Evolutionary conservation across 2,113 vertebrate genomes (phyloP).

Genomic region (Neodontobutis hainanensis): DNA sequence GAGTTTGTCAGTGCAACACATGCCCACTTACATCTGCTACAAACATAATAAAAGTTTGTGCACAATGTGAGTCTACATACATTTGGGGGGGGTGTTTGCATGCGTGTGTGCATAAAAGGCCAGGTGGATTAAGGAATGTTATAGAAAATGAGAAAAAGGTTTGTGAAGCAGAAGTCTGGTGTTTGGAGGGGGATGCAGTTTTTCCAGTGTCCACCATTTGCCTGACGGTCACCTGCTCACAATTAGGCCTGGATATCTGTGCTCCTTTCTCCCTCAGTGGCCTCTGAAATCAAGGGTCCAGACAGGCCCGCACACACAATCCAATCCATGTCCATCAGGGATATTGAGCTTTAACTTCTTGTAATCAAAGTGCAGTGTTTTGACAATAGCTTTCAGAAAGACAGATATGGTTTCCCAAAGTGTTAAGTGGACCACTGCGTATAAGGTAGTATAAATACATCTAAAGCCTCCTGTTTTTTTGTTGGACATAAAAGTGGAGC

Average conservation of each 20-base stretch:
- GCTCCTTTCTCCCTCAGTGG: conserved; percentile 22
- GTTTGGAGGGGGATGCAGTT: conserved; percentile 44
- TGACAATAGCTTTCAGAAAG: neutral
- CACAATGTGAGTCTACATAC: conserved; percentile 6
- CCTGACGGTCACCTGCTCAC: conserved; percentile 58
- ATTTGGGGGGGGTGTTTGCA: conserved; percentile 17
- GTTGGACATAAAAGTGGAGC: conserved; percentile 9
- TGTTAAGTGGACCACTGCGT: conserved; percentile 1
- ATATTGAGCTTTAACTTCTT: neutral
- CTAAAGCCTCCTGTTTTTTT: neutral
- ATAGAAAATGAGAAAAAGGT: conserved; percentile 63
- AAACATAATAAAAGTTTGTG: neutral
- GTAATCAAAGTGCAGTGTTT: neutral
- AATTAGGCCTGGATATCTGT: conserved; percentile 63
- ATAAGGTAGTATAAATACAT: neutral
- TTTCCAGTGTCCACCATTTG: conserved; percentile 44
- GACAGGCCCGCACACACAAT: conserved; percentile 26
- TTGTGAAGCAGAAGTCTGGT: conserved; percentile 51
- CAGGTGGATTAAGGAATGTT: conserved; percentile 67
- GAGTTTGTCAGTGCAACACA: conserved; percentile 22
- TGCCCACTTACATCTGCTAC: conserved; percentile 24
- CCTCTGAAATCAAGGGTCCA: conserved; percentile 32
- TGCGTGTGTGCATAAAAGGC: conserved; percentile 30
- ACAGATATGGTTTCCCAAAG: neutral
- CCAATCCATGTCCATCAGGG: conserved; percentile 5